These are phyloP conservation scores for Rhagologus leucostigma DNA, from an alignment of 2,113 vertebrate species.

Conservation along the genomic window DNA sequence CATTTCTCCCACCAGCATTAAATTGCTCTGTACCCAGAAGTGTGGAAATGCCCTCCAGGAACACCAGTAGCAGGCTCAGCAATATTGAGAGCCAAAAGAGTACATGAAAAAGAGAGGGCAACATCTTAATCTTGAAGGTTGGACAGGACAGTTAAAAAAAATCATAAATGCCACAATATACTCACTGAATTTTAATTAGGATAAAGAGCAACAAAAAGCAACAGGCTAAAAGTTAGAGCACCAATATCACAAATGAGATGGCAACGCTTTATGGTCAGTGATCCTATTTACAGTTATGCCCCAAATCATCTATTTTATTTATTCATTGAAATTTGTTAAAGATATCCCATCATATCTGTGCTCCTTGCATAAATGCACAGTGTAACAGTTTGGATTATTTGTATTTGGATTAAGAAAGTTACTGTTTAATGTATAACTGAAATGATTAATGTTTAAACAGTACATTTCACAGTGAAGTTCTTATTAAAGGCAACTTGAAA, in stretches of 20 bases:
- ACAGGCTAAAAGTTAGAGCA: neutral
- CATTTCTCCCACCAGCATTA: neutral
- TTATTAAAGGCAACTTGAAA: neutral
- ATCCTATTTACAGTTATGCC: neutral
- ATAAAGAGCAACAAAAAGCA: neutral
- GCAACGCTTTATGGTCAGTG: neutral
- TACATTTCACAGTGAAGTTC: slow-evolving; percentile 3
- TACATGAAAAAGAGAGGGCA: neutral
- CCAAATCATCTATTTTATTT: neutral
- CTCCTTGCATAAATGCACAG: neutral
- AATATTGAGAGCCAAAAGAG: neutral
- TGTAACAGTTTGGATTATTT: neutral
- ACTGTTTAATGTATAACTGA: slow-evolving; percentile 48
- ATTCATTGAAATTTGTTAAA: neutral
- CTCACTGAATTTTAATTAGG: neutral
- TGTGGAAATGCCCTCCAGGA: neutral
- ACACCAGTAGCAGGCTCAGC: neutral
- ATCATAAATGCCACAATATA: neutral
- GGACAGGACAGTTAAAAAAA: neutral
- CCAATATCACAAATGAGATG: neutral
- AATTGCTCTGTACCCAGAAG: neutral
- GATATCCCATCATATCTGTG: neutral
- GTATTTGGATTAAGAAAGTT: neutral
- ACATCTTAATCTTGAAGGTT: neutral
- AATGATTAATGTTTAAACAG: slow-evolving; percentile 53